Base-by-base conservation (phyloP, 2,797 vertebrate genomes). In the Aeoliscus strigatus region DNA sequence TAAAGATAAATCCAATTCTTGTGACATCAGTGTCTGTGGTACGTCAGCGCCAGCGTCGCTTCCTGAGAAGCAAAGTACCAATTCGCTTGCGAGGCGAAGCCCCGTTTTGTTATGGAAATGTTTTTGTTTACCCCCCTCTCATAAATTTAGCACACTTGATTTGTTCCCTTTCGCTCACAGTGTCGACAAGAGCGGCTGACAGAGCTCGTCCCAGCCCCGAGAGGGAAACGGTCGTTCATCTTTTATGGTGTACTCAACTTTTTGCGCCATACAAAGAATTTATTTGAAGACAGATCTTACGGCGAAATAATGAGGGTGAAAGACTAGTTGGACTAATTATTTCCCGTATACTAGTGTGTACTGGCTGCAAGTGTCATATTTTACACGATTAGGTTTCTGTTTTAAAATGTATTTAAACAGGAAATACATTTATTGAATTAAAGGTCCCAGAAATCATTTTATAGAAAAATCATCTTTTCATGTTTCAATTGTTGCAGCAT, bases 71-170 rank as follows among this genome's bases (percentile, higher is more conserved):
- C 84, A 82, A 87, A 87, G 88, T 87, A 90, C 89, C 90, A 90
- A 91, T 91, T 91, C 86, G 90, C 66, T 65, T 69, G 70, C 66
- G 73, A 63, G 76, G 81, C 91, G 89, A 91, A 91, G 90, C 87
- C 61, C 40, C 87, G 85, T 94, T 94, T 95, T 97, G 92, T 95
- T 82, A 96, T 96, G 92, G 90, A 94, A 94, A 95, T 96, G 78
- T 10, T 84, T 90, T 92, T 92, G 90, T 94, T 95, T 94, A 91
- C 88, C 90, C 89, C 89, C 88, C 89, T 89, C 90, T 91, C 91
- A 90, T 90, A 91, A 89, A 92, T 93, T 93, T 92, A 88, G 91
- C 91, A 92, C 93, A 94, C 91, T 94, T 92, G 89, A 92, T 90
- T 93, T 94, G 90, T 92, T 93, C 91, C 89, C 89, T 92, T 91